Conservation (phyloP, 2,888 invertebrate genomes). For the Branchinecta sandiegonensis region DNA sequence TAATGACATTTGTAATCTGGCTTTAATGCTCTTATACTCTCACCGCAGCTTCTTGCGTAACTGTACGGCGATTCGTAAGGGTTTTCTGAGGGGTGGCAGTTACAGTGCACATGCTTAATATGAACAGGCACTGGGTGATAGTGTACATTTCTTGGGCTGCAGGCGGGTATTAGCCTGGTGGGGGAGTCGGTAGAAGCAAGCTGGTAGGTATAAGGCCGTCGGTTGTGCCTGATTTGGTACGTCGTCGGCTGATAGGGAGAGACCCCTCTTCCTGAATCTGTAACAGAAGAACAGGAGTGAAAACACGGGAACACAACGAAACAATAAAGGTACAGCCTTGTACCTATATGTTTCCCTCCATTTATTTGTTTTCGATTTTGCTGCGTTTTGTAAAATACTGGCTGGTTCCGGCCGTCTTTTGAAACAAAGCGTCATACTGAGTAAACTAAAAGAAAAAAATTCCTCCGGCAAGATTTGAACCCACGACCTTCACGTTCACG, state of each 20-base stretch:
- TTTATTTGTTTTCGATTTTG: too few species aligned
- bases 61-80: background rate
- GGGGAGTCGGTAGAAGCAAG: background rate
- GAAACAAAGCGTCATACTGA: too few species aligned
- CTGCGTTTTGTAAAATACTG: too few species aligned
- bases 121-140: conserved; percentile 12
- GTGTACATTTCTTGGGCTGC: conserved; percentile 2
- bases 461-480: too few species aligned
- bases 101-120: conserved; percentile 1
- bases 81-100: conserved; percentile 1
- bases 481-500: too few species aligned
- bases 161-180: background rate
- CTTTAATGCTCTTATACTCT: background rate
- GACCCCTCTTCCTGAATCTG: background rate
- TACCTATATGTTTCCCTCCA: too few species aligned
- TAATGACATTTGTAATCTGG: conserved; percentile 1
- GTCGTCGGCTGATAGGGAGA: conserved; percentile 12
- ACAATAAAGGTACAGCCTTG: too few species aligned
- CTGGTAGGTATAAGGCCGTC: conserved; percentile 9
- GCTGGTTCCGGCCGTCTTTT: too few species aligned
- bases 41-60: background rate
- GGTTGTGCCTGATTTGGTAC: background rate
- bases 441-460: too few species aligned
- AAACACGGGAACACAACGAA: background rate
- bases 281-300: background rate